These are phyloP conservation scores for Branchipolynoe longqiensis DNA, from an alignment of 2,888 invertebrate genomes.

Conservation along the genomic window DNA sequence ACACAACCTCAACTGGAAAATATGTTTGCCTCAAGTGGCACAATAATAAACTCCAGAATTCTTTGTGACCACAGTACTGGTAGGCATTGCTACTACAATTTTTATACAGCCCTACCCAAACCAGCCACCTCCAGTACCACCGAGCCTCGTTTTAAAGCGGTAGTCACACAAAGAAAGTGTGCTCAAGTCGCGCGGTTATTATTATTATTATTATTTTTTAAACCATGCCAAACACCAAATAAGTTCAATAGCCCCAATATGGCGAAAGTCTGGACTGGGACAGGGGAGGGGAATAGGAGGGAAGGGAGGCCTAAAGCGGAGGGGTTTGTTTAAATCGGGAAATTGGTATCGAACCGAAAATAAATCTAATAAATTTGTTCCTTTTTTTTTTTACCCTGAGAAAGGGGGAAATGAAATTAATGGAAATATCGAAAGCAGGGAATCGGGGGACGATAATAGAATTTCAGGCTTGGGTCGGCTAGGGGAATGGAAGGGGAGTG, in stretches of 20 bases:
- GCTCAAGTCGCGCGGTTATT: neutral
- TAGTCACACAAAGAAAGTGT: neutral
- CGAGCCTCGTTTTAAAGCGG: neutral
- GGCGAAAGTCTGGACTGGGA: too few species aligned
- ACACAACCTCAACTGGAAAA: slow-evolving; percentile 82
- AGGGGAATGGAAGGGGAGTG: too few species aligned
- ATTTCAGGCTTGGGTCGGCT: too few species aligned
- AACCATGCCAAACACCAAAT: slow-evolving; percentile 49
- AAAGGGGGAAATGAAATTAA: neutral
- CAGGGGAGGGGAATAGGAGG: too few species aligned
- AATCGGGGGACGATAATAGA: too few species aligned
- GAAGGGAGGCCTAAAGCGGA: too few species aligned
- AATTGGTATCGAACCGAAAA: too few species aligned
- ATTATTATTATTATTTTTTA: too few species aligned
- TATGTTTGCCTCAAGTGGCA: slow-evolving; percentile 82
- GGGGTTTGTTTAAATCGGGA: too few species aligned
- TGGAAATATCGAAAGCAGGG: too few species aligned
- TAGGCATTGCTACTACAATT: slow-evolving; percentile 65
- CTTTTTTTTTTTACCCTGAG: slow-evolving; percentile 3
- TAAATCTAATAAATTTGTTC: too few species aligned
- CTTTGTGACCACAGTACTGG: slow-evolving; percentile 82
- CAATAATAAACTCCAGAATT: slow-evolving; percentile 82
- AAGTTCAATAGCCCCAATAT: slow-evolving; percentile 20
- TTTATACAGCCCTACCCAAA: slow-evolving; percentile 55
- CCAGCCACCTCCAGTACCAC: slow-evolving; percentile 47